phyloP scores from a whole-genome alignment of 2,797 vertebrate species.

The Acanthornis magna region DNA sequence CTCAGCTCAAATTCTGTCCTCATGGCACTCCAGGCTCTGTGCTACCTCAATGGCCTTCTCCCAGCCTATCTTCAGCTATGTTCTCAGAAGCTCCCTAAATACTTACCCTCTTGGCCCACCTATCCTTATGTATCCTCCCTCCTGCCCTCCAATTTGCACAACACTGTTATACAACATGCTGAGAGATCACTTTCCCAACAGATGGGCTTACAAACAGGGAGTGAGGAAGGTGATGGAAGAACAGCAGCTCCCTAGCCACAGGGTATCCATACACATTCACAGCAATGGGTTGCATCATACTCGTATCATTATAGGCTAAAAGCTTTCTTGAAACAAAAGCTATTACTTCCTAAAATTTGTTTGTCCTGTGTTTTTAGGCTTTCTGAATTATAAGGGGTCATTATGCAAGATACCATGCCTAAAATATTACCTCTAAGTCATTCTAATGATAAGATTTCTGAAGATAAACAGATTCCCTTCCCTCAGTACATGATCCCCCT shows the following conservation, averaged over 20 bases:
- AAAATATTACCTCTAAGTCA: not conserved
- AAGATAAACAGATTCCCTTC: not conserved
- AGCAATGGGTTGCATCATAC: not conserved
- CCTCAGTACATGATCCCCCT: not conserved
- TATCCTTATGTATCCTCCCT: not conserved
- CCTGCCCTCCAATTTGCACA: not conserved
- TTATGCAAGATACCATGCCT: not conserved
- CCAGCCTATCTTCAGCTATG: not conserved
- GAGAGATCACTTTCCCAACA: not conserved
- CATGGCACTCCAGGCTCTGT: not conserved
- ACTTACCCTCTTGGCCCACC: not conserved
- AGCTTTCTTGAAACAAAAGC: not conserved
- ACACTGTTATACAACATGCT: not conserved
- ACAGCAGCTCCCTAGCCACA: not conserved
- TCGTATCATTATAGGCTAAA: not conserved
- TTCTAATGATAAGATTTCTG: not conserved
- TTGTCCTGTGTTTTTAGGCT: not conserved
- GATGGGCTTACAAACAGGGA: constrained; percentile 19
- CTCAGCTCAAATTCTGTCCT: not conserved
- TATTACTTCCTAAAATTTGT: not conserved
- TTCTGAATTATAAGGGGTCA: not conserved
- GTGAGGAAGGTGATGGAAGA: not conserved
- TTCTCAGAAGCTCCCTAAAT: not conserved
- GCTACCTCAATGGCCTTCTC: not conserved
- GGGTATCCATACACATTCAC: not conserved